These are phyloP conservation scores for Aphelocoma californica DNA, from an alignment of 2,797 vertebrate species.

Conservation along the genomic window DNA sequence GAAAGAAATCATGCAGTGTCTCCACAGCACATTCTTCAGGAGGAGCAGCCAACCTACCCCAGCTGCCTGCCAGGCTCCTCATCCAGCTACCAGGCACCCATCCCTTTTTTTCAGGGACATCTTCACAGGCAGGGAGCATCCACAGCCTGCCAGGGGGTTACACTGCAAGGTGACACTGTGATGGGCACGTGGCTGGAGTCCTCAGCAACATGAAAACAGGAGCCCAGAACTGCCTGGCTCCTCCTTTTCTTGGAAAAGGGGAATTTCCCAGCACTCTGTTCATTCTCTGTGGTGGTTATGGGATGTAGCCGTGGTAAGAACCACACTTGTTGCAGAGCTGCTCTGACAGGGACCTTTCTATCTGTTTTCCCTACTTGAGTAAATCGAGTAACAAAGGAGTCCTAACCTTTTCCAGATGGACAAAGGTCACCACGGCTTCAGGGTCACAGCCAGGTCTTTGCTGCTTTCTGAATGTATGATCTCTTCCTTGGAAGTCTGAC, in stretches of 20 bases:
- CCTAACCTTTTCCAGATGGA: not conserved
- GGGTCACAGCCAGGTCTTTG: not conserved
- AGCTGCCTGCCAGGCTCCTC: not conserved
- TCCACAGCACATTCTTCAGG: not conserved
- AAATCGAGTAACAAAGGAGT: not conserved
- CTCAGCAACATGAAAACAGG: not conserved
- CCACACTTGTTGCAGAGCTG: not conserved
- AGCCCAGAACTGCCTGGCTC: not conserved
- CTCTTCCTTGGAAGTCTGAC: not conserved
- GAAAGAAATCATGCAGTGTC: not conserved
- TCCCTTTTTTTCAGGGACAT: not conserved
- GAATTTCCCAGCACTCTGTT: not conserved
- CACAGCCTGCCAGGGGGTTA: not conserved
- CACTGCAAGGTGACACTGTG: not conserved
- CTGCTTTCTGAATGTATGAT: not conserved
- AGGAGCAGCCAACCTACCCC: not conserved
- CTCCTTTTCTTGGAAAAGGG: not conserved
- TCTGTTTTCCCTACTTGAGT: not conserved
- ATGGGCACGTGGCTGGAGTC: rapidly evolving
- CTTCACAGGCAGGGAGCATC: not conserved
- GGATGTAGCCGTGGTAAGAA: not conserved
- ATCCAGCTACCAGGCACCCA: not conserved
- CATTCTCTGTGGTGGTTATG: not conserved
- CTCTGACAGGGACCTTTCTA: not conserved
- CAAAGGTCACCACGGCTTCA: not conserved